A percentile compares a stretch with the other conserved stretches of the same genome.
Evolutionary conservation across 1,140 invertebrate genomes (phyloP).

Genomic region (Pachyrhynchus sulphureomaculatus): DNA sequence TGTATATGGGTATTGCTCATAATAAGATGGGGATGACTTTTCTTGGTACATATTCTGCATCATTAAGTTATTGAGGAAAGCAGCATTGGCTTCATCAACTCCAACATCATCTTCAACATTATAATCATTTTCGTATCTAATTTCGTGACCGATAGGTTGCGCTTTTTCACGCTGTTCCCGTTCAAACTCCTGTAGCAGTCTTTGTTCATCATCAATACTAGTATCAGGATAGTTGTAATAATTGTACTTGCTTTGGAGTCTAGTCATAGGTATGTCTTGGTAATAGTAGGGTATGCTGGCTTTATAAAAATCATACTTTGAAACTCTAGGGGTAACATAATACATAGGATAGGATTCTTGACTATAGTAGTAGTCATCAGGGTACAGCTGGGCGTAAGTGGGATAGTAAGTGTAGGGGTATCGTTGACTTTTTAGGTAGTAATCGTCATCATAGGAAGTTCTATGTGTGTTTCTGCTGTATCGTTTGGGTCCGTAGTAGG

Average conservation of each 20-base stretch:
- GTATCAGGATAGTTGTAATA: conserved; percentile 54
- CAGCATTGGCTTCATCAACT: conserved; percentile 60
- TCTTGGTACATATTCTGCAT: conserved; percentile 64
- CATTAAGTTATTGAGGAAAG: conserved; percentile 63
- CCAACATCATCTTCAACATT: conserved; percentile 46
- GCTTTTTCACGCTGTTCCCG: conserved; percentile 53
- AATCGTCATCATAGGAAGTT: conserved; percentile 47
- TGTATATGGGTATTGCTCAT: conserved; percentile 34
- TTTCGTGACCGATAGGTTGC: conserved; percentile 63
- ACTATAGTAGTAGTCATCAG: conserved; percentile 57
- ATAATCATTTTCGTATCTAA: conserved; percentile 59
- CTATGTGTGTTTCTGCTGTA: conserved; percentile 45
- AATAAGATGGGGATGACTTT: neutral
- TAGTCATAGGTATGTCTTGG: conserved; percentile 42
- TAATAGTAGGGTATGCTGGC: conserved; percentile 52
- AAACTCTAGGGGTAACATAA: conserved; percentile 44
- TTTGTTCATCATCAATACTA: conserved; percentile 48
- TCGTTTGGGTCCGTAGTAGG: conserved; percentile 54
- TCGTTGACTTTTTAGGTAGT: conserved; percentile 42
- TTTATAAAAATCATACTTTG: conserved; percentile 53
- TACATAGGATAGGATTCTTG: conserved; percentile 51
- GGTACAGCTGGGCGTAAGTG: conserved; percentile 55
- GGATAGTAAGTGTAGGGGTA: conserved; percentile 54
- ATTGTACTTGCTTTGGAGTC: conserved; percentile 27
- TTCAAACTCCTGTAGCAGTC: conserved; percentile 54